Evolutionary conservation across 2,113 vertebrate species (phyloP), one percentile per base, ranked within the genome.

Genomic region (Dicerorhinus sumatrensis): DNA sequence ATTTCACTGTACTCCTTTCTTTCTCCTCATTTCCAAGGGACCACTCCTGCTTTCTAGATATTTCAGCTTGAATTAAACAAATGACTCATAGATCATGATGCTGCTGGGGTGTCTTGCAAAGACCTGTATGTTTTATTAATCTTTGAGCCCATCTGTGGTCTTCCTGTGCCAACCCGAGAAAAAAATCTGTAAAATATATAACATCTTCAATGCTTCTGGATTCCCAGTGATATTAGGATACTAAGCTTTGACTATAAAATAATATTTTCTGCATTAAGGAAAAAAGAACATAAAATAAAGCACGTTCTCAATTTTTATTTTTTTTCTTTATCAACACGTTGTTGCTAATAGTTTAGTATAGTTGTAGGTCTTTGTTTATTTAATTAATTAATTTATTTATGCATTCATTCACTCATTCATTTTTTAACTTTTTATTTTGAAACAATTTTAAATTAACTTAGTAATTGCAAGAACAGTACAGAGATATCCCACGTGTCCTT

Each of bases 41-140:
- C 20, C n/a, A 76, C 16, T 92, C 16, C 31, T 93, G 36, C 67
- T 92, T 70, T 90, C 36, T 69, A 86, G 51, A 90, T 82, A 51
- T 54, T 87, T 79, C 39, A 87, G 14, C 29, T 79, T 93, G 54
- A 87, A 77, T 92, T 63, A 90, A 92, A 92, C 60, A 96, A 86
- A 93, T 96, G 62, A 6, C 51, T 94, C 62, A 76, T 62, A 89
- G 39, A 70, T 69, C 70, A 79, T 36, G 12, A 6, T 14, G 16
- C 21, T 89, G 58, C 46, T 63, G 60, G 75, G 20, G 77, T 80
- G 7, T 86, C 48, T 48, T 54, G 13, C 79, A 95, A 92, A 95
- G 29, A 46, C 39, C 11, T 80, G 21, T 39, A 54, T 31, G 12
- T 73, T 96, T 89, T 85, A 21, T 73, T 80, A 48, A 89, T 76